Evolutionary conservation across 2,113 vertebrate genomes (phyloP).

Genomic region (Dipodomys stephensi): DNA sequence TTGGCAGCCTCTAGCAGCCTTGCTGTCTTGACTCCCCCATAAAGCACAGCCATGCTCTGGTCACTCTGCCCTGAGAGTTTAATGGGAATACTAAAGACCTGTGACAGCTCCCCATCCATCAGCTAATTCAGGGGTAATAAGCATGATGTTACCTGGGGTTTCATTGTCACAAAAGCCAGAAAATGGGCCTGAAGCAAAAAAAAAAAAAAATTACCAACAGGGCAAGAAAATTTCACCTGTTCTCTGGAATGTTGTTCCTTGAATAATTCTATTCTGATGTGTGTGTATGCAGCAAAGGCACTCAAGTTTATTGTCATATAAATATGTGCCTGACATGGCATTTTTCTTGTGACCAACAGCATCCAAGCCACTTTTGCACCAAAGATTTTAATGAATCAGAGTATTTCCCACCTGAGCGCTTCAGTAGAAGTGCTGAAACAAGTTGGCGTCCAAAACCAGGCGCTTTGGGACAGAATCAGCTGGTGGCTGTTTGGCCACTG

Average conservation of each 20-base stretch:
- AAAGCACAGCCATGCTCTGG: background rate
- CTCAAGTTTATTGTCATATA: constrained; percentile 54
- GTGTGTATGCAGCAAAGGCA: constrained; percentile 23
- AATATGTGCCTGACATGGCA: constrained; percentile 28
- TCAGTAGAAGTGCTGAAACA: background rate
- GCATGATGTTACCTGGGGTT: constrained; percentile 33
- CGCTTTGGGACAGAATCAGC: background rate
- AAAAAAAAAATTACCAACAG: background rate
- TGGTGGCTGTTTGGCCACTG: constrained; percentile 5
- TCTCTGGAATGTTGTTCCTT: constrained; percentile 27
- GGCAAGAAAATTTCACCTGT: background rate
- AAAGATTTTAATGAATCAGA: constrained; percentile 35
- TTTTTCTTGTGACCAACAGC: constrained; percentile 54
- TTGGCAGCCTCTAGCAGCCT: accelerated
- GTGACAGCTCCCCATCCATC: constrained; percentile 51
- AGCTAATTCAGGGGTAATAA: constrained; percentile 34
- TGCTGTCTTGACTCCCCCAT: background rate
- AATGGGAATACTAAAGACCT: constrained; percentile 76
- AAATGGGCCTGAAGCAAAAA: background rate
- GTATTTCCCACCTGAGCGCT: constrained; percentile 32
- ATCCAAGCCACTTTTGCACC: constrained; percentile 24
- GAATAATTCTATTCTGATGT: constrained; percentile 59
- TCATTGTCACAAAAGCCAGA: background rate
- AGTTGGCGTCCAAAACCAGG: background rate
- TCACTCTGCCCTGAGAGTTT: constrained; percentile 66